These are phyloP conservation scores for Trialeurodes vaporariorum DNA, from an alignment of 1,140 invertebrate species.

Conservation along the genomic window DNA sequence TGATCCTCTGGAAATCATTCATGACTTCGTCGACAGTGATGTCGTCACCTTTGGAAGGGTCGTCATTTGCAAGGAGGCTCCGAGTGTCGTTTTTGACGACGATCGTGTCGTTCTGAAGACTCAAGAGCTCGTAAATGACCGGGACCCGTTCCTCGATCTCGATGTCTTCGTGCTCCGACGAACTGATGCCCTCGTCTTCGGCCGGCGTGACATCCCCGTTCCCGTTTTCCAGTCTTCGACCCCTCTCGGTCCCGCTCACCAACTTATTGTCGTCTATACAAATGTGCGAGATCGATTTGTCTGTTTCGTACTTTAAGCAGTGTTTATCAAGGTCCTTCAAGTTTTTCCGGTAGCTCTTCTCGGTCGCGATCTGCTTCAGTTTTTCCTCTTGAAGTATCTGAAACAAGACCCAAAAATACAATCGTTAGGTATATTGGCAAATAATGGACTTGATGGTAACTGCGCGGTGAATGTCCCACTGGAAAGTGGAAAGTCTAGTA, in stretches of 20 bases:
- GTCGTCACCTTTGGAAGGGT: slow-evolving; percentile 49
- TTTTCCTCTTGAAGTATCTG: slow-evolving; percentile 69
- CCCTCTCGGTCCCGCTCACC: neutral
- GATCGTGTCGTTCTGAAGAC: slow-evolving; percentile 44
- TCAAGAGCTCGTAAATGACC: slow-evolving; percentile 48
- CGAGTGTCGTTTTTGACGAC: slow-evolving; percentile 32
- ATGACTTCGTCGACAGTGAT: slow-evolving; percentile 80
- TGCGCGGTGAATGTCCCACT: too few relatives aligned
- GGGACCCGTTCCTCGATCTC: slow-evolving; percentile 40
- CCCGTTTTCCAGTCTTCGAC: slow-evolving; percentile 17
- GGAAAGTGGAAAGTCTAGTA: too few relatives aligned
- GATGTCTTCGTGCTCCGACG: slow-evolving; percentile 40
- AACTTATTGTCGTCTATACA: slow-evolving; percentile 9
- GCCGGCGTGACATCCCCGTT: slow-evolving; percentile 52
- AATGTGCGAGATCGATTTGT: slow-evolving; percentile 17
- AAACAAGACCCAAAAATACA: slow-evolving; percentile 23
- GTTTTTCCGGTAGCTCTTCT: slow-evolving; percentile 28
- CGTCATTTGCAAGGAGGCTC: neutral
- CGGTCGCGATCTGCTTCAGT: slow-evolving; percentile 33
- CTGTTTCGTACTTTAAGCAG: slow-evolving; percentile 11
- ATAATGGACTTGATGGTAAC: too few relatives aligned
- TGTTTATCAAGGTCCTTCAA: neutral
- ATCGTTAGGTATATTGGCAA: too few relatives aligned
- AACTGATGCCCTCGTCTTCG: slow-evolving; percentile 75
- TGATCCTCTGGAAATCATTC: slow-evolving; percentile 68